phyloP scores from a whole-genome alignment of 2,888 invertebrate species.

The Pyrocoelia pectoralis region DNA sequence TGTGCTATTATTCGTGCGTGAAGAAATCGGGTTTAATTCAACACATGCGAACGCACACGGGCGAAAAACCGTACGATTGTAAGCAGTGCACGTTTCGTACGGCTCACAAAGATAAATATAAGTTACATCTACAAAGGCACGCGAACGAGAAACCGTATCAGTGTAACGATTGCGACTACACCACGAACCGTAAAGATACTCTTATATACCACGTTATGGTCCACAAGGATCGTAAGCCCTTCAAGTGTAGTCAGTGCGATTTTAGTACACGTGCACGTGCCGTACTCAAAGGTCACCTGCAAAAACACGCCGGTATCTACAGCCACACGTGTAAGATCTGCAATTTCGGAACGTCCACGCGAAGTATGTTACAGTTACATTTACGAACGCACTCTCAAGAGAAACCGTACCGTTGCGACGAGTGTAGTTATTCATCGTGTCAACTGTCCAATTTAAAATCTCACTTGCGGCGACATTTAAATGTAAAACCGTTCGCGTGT shows the following conservation, averaged over 20 bases:
- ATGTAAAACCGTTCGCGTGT: not conserved
- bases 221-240: not conserved
- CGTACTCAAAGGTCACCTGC: not conserved
- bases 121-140: slow-evolving; percentile 5
- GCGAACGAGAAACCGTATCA: not conserved
- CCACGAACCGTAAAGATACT: not conserved
- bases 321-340: not conserved
- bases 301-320: not conserved
- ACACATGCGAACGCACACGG: not conserved
- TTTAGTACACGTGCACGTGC: not conserved
- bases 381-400: not conserved
- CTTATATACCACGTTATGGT: not conserved
- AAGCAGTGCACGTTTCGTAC: not conserved
- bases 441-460: not conserved
- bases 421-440: not conserved
- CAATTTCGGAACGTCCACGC: not conserved
- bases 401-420: not conserved
- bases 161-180: not conserved
- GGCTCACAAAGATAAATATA: not conserved
- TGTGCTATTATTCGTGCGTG: not conserved
- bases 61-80: slow-evolving; percentile 6
- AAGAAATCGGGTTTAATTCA: not conserved
- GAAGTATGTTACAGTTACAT: not conserved
- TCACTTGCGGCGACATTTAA: not conserved
- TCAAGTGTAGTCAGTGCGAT: slow-evolving; percentile 10